A percentile compares a stretch with the other conserved stretches of the same genome.
These are phyloP conservation scores for Bufo bufo DNA, from an alignment of 2,113 vertebrate genomes.

Conservation along the genomic window DNA sequence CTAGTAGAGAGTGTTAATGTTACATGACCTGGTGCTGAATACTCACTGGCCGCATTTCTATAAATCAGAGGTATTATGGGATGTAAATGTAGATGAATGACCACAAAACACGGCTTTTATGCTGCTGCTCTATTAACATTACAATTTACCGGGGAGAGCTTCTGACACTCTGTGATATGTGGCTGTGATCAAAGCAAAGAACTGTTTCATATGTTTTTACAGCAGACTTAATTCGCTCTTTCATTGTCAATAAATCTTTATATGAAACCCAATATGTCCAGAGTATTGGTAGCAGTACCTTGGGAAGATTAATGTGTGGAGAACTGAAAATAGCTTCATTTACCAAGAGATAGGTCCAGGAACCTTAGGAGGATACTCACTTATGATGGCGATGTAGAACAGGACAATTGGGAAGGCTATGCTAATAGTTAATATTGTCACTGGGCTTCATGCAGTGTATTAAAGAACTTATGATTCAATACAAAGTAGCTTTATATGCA, in stretches of 20 bases:
- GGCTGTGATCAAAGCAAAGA: slow-evolving; percentile 48
- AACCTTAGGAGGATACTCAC: slow-evolving; percentile 26
- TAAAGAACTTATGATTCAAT: slow-evolving; percentile 42
- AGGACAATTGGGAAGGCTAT: not conserved
- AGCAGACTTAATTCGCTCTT: slow-evolving; percentile 41
- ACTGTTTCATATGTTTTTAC: slow-evolving; percentile 38
- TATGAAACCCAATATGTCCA: slow-evolving; percentile 40
- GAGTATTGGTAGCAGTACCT: slow-evolving; percentile 40
- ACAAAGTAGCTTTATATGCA: slow-evolving; percentile 26
- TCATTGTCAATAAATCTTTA: slow-evolving; percentile 54
- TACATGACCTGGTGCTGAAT: slow-evolving; percentile 31
- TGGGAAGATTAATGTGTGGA: slow-evolving; percentile 47
- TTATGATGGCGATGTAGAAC: not conserved
- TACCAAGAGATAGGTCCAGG: slow-evolving; percentile 12
- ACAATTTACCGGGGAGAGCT: slow-evolving; percentile 28
- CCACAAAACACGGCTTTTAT: slow-evolving; percentile 40
- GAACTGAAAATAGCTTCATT: slow-evolving; percentile 40
- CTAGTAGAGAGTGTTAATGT: slow-evolving; percentile 20
- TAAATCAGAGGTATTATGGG: slow-evolving; percentile 44
- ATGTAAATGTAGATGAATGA: slow-evolving; percentile 31
- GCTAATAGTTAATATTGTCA: slow-evolving; percentile 43
- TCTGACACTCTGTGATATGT: slow-evolving; percentile 43
- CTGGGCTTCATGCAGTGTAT: slow-evolving; percentile 8
- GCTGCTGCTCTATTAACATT: slow-evolving; percentile 46
- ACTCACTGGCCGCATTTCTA: slow-evolving; percentile 29